Percentiles rank a stretch among this genome's conserved stretches.
Conservation (phyloP, 1,140 invertebrate species). For the Papilio dardanus region DNA sequence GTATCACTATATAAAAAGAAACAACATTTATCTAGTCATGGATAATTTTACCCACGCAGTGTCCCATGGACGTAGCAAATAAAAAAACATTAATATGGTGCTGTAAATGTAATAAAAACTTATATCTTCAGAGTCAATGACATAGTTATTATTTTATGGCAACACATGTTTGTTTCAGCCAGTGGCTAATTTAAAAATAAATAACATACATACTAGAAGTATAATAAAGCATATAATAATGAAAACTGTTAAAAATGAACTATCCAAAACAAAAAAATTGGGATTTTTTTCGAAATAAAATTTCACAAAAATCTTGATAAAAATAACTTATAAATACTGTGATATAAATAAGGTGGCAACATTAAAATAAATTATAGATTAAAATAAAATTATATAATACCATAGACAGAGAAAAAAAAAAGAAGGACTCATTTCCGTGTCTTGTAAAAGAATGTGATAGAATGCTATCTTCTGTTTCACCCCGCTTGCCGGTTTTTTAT, state of each 20-base stretch:
- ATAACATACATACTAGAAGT: not conserved
- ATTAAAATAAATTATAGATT: not conserved
- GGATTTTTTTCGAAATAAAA: not conserved
- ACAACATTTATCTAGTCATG: conserved; percentile 38
- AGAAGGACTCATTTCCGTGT: too few species aligned
- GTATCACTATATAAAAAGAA: conserved; percentile 18
- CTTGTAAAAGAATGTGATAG: too few species aligned
- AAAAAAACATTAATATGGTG: conserved; percentile 15
- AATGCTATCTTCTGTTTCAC: not conserved
- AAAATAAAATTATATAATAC: not conserved
- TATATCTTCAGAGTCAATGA: conserved; percentile 17
- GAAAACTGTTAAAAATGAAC: not conserved
- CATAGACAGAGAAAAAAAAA: too few species aligned
- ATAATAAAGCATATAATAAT: not conserved
- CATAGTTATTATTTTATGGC: conserved; percentile 8
- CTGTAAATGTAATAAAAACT: conserved; percentile 23
- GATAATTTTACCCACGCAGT: conserved; percentile 22
- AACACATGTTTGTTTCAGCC: not conserved
- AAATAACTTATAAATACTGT: not conserved
- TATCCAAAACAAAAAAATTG: not conserved
- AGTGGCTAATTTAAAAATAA: not conserved
- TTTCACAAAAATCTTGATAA: not conserved
- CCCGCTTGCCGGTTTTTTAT: too few species aligned
- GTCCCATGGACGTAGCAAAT: conserved; percentile 18
- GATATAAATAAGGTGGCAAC: too few species aligned